Base-by-base conservation (phyloP, 2,888 invertebrate genomes). In the Trisateles emortualis region DNA sequence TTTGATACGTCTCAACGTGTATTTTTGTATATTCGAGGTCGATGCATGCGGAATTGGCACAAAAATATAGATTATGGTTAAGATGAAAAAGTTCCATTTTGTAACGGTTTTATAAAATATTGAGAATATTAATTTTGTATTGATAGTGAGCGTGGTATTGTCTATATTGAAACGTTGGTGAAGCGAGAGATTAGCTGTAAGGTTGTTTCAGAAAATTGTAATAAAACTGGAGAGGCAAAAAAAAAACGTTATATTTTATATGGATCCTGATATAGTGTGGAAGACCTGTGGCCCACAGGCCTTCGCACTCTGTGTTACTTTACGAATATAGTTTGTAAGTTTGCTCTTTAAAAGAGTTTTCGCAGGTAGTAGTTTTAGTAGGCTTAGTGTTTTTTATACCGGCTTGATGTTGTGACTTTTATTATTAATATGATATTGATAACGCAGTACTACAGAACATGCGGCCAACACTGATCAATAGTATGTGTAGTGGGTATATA, bases 321-420 rank as follows among this genome's bases (percentile, higher is more conserved):
- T 88, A 91, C 90, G 90, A 90, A 86, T 64, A 59, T 92, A 92
- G 90, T 70, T 57, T 76, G 83, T 93, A 93, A 92, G 92, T 88
- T 85, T 83, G 80, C 93, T 93, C 93, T 93, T 92, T 84, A 85
- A 92, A 93, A 93, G 93, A 92, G 93, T 88, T 86, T 90, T 89
- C 86, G 89, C 89, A 92, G 90, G 90, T 89, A 92, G 92, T 92
- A 92, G 91, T 84, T 87, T 87, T 91, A 88, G 86, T 92, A 93
- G 88, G 93, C 93, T 93, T 93, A 93, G 92, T 91, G 92, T 92
- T 93, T 93, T 87, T 93, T 93, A 93, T 93, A 93, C 93, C 83
- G 87, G 93, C 93, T 93, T 93, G 90, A 92, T 93, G 93, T 93
- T 93, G 93, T 93, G 92, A 92, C 88, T 88, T 89, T 89, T 90